These are phyloP conservation scores for Cherax destructor DNA, from an alignment of 1,140 invertebrate species.

Conservation along the genomic window DNA sequence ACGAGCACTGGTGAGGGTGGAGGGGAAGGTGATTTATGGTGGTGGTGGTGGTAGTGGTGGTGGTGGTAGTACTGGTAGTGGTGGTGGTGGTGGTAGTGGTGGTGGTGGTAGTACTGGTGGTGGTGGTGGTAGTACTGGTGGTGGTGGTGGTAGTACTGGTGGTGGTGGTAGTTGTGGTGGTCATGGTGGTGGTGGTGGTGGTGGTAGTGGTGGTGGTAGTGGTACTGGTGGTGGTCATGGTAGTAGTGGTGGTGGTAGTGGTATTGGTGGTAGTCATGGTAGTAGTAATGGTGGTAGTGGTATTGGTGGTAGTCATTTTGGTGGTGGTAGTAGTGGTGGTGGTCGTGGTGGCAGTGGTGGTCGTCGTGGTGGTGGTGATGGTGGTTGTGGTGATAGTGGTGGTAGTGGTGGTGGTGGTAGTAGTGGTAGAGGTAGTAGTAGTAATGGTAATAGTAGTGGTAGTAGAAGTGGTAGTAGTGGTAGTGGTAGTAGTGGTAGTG, in stretches of 20 bases:
- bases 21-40: too few relatives aligned
- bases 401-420: background rate
- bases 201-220: background rate
- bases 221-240: background rate
- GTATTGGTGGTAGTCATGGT: too few relatives aligned
- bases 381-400: too few relatives aligned
- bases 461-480: background rate
- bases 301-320: background rate
- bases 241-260: background rate
- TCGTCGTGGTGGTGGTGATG: background rate
- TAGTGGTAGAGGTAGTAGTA: too few relatives aligned
- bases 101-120: too few relatives aligned
- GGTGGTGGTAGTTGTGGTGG: too few relatives aligned
- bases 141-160: too few relatives aligned
- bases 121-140: too few relatives aligned
- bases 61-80: too few relatives aligned
- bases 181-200: background rate
- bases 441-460: background rate
- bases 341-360: background rate
- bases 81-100: too few relatives aligned
- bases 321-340: background rate
- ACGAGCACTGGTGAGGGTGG: too few relatives aligned
- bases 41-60: too few relatives aligned
- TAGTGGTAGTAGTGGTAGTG: background rate
- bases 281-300: background rate